Conservation (phyloP, 1,140 invertebrate species). For the Popillia japonica region DNA sequence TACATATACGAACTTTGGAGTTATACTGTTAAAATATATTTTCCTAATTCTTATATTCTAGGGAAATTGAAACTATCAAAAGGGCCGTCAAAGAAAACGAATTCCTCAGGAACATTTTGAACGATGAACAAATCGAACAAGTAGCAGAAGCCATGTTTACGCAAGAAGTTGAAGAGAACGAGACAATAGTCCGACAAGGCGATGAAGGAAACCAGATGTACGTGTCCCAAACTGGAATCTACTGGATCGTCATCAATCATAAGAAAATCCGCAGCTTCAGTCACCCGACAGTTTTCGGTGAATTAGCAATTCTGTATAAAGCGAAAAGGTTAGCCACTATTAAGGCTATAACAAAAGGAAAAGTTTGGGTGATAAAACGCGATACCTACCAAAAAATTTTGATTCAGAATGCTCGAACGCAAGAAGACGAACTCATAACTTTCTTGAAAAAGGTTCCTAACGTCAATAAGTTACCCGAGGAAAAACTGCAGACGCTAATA, state of each 20-base stretch:
- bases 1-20: too few relatives aligned
- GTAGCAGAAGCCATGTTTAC: slow-evolving; percentile 32
- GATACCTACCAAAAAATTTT: slow-evolving; percentile 89
- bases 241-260: slow-evolving; percentile 85
- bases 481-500: slow-evolving; percentile 85
- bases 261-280: slow-evolving; percentile 80
- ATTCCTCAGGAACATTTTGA: slow-evolving; percentile 49
- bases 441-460: slow-evolving; percentile 88
- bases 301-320: slow-evolving; percentile 92
- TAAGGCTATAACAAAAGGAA: slow-evolving; percentile 79
- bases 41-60: slow-evolving; percentile 40
- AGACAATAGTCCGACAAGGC: slow-evolving; percentile 41
- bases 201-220: slow-evolving; percentile 39
- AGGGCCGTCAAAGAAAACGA: slow-evolving; percentile 50
- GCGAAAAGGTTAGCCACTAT: slow-evolving; percentile 88
- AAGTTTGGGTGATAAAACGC: slow-evolving; percentile 88
- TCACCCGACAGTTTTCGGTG: slow-evolving; percentile 89
- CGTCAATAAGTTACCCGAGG: slow-evolving; percentile 81
- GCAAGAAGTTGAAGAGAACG: slow-evolving; percentile 36
- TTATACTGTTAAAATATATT: too few relatives aligned
- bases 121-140: slow-evolving; percentile 17
- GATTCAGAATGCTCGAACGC: slow-evolving; percentile 79
- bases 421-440: slow-evolving; percentile 82
- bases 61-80: slow-evolving; percentile 49
- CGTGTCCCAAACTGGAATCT: slow-evolving; percentile 72